Evolutionary conservation across 2,797 vertebrate genomes (phyloP).

Genomic region (Caiman crocodilus): DNA sequence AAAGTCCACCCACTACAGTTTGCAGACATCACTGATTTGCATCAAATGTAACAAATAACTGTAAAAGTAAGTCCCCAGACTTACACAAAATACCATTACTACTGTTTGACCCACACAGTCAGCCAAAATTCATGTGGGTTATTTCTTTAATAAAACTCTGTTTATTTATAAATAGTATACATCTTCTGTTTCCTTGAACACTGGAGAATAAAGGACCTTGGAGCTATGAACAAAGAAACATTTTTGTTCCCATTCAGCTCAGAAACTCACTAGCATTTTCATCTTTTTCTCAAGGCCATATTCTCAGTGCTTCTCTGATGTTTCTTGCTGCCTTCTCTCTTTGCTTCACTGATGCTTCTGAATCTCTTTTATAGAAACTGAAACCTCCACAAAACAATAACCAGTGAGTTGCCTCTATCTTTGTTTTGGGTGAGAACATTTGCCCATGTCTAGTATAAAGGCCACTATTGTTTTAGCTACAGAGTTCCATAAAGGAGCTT

Average conservation of each 20-base stretch:
- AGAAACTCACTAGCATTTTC: constrained; percentile 11
- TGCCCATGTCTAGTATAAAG: too few relatives aligned
- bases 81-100: not conserved
- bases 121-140: not conserved
- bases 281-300: not conserved
- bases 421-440: not conserved
- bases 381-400: constrained; percentile 36
- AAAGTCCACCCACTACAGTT: not conserved
- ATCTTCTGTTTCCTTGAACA: constrained; percentile 39
- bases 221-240: constrained; percentile 46
- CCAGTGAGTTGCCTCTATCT: not conserved
- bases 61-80: not conserved
- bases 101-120: not conserved
- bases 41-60: not conserved
- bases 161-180: constrained; percentile 31
- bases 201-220: constrained; percentile 34
- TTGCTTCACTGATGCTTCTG: constrained; percentile 27
- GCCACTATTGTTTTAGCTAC: not conserved
- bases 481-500: constrained; percentile 9
- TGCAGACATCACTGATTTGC: not conserved
- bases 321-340: not conserved
- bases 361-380: not conserved
- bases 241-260: constrained; percentile 9
- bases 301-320: not conserved
- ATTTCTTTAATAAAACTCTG: not conserved